Conservation (phyloP, 2,888 invertebrate species). For the Aleiodes alternator region DNA sequence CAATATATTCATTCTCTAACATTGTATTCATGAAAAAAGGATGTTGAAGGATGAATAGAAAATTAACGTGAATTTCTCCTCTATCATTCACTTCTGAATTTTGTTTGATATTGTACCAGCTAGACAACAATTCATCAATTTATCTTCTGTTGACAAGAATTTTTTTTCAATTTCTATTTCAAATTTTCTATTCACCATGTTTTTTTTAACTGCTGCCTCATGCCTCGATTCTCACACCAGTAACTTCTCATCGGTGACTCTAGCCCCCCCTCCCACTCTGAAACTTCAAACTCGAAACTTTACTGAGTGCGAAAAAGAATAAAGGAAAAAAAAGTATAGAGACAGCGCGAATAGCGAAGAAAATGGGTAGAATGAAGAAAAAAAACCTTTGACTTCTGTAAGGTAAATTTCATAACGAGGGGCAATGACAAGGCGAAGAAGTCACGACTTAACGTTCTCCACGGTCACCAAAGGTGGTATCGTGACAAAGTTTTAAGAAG, state of each 20-base stretch:
- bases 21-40: too few relatives aligned
- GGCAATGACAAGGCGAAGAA: conserved; percentile 27
- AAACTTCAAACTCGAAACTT: neutral
- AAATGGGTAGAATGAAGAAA: conserved; percentile 8
- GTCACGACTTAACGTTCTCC: conserved; percentile 30
- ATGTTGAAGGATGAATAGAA: too few relatives aligned
- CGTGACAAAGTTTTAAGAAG: conserved; percentile 23
- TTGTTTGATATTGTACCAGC: too few relatives aligned
- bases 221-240: too few relatives aligned
- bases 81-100: too few relatives aligned
- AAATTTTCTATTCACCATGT: too few relatives aligned
- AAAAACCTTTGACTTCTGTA: conserved; percentile 16
- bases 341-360: conserved; percentile 6
- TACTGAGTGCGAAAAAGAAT: conserved; percentile 1
- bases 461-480: conserved; percentile 25
- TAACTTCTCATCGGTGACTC: neutral
- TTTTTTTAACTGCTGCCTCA: too few relatives aligned
- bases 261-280: neutral
- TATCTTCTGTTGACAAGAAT: too few relatives aligned
- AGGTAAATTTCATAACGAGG: conserved; percentile 37
- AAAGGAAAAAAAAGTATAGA: neutral
- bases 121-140: too few relatives aligned
- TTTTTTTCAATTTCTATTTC: too few relatives aligned
- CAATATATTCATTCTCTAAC: too few relatives aligned
- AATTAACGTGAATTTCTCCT: too few relatives aligned